Base-by-base conservation (phyloP, 2,797 vertebrate species). In the Liasis olivaceus region DNA sequence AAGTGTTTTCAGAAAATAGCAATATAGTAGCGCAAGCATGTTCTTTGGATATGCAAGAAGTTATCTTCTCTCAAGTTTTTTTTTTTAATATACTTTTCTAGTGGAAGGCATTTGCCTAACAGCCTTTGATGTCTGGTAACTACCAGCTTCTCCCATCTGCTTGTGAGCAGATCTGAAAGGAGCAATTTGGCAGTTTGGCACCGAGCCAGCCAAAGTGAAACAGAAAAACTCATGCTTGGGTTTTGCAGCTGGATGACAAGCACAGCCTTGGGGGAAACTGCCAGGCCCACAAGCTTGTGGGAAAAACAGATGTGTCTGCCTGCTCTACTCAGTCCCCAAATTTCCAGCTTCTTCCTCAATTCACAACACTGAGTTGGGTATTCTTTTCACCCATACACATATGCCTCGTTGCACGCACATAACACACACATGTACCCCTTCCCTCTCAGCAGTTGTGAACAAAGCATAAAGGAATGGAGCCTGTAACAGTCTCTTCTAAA, bases 141-240 rank as follows among this genome's bases (percentile, higher is more conserved):
- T 56, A 62, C 56, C 72, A 72, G 20, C 84, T 69, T 86, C 63
- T 72, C 62, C 59, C 89, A 62, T 77, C 84, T 90, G 88, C 28
- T 77, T 90, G 28, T n/a, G 84, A 54, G 42, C 31, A 60, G 64
- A 90, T 8, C 42, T 28, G 84, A 93, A 93, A 89, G 81, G 62
- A 90, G 72, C 64, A 72, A 56, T 87, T 72, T 87, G 56, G 36
- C 42, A 5, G 56, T 87, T 87, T 62, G 89, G 64, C 89, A 90
- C 13, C 8, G 7, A 42, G 89, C 42, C 63, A 90, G 36, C 5
- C 5, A 56, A 87, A 77, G 62, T 13, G n/a, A 20, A 1, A 22
- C 6, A 11, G 54, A 58, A 91, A 88, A 42, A 42, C 36, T 20
- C 20, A 60, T 15, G 54, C 31, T 85, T 92, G 56, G 63, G 47